phyloP scores from a whole-genome alignment of 1,140 invertebrate genomes.

The Papilio polyxenes region DNA sequence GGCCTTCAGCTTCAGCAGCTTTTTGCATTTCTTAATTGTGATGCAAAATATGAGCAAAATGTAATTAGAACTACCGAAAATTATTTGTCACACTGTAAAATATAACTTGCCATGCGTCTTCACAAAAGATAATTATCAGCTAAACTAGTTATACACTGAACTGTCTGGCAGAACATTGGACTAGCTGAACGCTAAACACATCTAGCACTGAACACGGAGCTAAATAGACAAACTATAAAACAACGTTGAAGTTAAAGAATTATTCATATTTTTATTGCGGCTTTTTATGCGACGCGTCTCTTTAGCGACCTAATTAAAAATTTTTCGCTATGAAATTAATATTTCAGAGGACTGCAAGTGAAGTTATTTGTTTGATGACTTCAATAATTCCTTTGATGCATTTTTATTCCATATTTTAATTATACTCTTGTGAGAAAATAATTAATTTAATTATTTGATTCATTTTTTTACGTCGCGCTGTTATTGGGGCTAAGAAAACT shows the following conservation, averaged over 20 bases:
- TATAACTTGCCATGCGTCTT: no score
- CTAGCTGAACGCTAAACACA: neutral
- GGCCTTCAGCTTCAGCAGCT: no score
- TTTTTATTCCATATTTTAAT: constrained; percentile 24
- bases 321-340: constrained; percentile 34
- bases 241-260: constrained; percentile 12
- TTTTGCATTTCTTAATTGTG: no score
- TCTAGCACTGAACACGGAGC: neutral
- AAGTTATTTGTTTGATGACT: constrained; percentile 36
- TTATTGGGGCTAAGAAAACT: no score
- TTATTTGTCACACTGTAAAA: no score
- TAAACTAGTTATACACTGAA: neutral
- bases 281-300: constrained; percentile 28
- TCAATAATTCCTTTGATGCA: constrained; percentile 21
- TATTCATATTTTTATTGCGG: constrained; percentile 20
- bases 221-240: neutral
- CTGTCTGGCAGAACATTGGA: neutral
- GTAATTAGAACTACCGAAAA: no score
- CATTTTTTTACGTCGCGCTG: no score
- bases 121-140: no score
- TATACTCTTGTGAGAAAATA: neutral
- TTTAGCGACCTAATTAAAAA: constrained; percentile 38
- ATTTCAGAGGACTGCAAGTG: constrained; percentile 30
- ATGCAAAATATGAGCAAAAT: no score
- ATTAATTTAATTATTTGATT: neutral